Evolutionary conservation across 2,797 vertebrate genomes (phyloP).

Genomic region (Tolypeutes matacus): DNA sequence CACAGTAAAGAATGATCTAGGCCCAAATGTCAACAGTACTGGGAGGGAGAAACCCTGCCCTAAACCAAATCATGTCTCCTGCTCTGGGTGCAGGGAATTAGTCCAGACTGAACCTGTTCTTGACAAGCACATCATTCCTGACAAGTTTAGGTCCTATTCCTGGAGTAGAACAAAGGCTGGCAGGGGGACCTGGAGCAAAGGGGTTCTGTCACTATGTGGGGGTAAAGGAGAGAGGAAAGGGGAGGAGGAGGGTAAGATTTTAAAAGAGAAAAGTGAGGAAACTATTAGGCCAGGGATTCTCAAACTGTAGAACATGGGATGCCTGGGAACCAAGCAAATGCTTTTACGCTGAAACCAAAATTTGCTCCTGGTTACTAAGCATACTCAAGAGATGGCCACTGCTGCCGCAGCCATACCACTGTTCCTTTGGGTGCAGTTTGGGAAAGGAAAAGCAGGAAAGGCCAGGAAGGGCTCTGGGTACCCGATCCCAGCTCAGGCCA

Average conservation of each 20-base stretch:
- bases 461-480: neutral
- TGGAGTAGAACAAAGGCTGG: neutral
- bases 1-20: neutral
- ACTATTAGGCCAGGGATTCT: neutral
- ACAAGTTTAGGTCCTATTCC: neutral
- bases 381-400: neutral
- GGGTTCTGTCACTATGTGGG: neutral
- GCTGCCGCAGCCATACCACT: no score
- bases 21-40: neutral
- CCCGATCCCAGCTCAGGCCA: neutral
- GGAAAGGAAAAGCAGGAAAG: neutral
- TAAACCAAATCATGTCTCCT: neutral
- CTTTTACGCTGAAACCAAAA: conserved; percentile 9
- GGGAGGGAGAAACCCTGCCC: neutral
- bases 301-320: neutral
- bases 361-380: neutral
- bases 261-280: neutral
- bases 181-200: neutral
- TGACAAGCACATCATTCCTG: neutral
- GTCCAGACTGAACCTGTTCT: neutral
- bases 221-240: neutral
- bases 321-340: neutral
- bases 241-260: neutral
- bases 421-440: neutral
- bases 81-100: neutral